Percentiles rank a stretch among this genome's conserved stretches.
Conservation (phyloP, 2,113 vertebrate species). For the Maylandia zebra region DNA sequence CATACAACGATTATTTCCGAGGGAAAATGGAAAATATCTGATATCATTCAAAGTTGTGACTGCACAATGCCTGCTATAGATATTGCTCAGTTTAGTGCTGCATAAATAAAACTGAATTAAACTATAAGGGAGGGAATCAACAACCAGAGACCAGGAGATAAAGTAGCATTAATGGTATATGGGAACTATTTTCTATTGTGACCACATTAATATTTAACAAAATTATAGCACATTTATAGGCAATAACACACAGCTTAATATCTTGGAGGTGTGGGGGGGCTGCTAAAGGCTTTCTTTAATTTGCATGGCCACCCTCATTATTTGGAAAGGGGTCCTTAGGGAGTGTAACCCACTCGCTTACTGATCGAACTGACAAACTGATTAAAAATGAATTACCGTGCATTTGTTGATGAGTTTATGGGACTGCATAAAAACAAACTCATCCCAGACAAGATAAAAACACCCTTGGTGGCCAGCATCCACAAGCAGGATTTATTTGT, state of each 20-base stretch:
- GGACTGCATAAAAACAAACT: neutral
- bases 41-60: neutral
- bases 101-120: neutral
- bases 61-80: neutral
- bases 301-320: neutral
- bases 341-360: neutral
- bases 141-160: neutral
- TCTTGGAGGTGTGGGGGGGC: neutral
- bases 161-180: neutral
- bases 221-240: neutral
- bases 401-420: neutral
- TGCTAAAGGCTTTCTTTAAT: neutral
- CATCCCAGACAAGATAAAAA: neutral
- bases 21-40: neutral
- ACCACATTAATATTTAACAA: neutral
- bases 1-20: rapidly evolving
- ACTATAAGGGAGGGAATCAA: neutral
- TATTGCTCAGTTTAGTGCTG: neutral
- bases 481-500: neutral
- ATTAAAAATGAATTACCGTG: neutral
- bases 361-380: neutral
- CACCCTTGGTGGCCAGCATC: neutral
- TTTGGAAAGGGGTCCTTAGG: neutral
- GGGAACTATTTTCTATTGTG: neutral
- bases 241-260: neutral